Evolutionary conservation across 2,113 vertebrate genomes (phyloP).

Genomic region (Mormyrus lacerda): DNA sequence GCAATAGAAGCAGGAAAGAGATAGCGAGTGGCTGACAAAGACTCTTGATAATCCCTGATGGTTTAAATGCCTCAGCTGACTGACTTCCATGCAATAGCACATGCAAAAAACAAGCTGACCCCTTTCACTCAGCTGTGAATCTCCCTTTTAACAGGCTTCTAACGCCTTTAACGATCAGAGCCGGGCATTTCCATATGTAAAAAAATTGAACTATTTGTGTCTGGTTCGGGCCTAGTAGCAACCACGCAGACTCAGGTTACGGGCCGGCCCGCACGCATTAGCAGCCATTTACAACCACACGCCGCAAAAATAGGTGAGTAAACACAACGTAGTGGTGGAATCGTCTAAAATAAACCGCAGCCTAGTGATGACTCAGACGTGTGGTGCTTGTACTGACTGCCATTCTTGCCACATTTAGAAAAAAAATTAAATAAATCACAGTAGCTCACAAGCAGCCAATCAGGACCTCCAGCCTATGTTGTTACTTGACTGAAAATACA

Average conservation of each 20-base stretch:
- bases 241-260: not conserved
- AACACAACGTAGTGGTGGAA: slow-evolving; percentile 5
- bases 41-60: not conserved
- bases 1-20: not conserved
- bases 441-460: not conserved
- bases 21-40: not conserved
- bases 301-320: slow-evolving; percentile 17
- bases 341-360: not conserved
- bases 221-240: not conserved
- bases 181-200: not conserved
- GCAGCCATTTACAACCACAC: slow-evolving; percentile 10
- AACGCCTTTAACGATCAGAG: not conserved
- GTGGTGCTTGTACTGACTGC: not conserved
- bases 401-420: not conserved
- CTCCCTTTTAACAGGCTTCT: not conserved
- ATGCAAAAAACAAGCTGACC: not conserved
- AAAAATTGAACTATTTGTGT: not conserved
- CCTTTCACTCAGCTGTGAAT: not conserved
- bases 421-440: not conserved
- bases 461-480: not conserved
- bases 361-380: not conserved
- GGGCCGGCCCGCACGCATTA: not conserved
- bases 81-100: not conserved
- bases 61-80: not conserved
- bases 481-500: not conserved